A percentile compares a stretch with the other conserved stretches of the same genome.
These are phyloP conservation scores for Stegodyphus mimosarum DNA, from an alignment of 1,140 invertebrate species.

Conservation along the genomic window DNA sequence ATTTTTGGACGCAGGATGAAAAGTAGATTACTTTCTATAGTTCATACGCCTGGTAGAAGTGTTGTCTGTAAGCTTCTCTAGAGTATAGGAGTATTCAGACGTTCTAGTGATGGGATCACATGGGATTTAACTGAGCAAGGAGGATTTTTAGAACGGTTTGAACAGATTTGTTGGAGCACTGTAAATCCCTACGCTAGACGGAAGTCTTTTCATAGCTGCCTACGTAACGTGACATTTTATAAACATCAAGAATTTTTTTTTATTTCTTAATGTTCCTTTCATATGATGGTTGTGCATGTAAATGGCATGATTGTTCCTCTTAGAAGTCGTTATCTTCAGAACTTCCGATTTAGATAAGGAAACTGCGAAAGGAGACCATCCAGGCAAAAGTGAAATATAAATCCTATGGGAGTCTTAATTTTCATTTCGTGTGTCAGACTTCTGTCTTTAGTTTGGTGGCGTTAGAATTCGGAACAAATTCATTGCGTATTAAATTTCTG, in stretches of 20 bases:
- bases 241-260: not conserved
- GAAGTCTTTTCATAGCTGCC: not conserved
- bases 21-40: not conserved
- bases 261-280: not conserved
- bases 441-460: too few relatives aligned
- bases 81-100: not conserved
- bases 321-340: too few relatives aligned
- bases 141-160: not conserved
- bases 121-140: not conserved
- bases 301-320: not conserved
- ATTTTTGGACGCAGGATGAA: not conserved
- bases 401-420: too few relatives aligned
- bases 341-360: too few relatives aligned
- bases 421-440: too few relatives aligned
- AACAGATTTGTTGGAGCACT: not conserved
- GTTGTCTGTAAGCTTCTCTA: not conserved
- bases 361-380: too few relatives aligned
- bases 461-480: too few relatives aligned
- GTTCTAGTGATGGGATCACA: not conserved
- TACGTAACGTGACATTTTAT: not conserved
- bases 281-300: not conserved
- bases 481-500: too few relatives aligned
- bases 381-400: too few relatives aligned
- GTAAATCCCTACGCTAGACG: not conserved
- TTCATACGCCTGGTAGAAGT: not conserved